phyloP scores from a whole-genome alignment of 53 echinoderm and acorn worm genomes.

The Patiria pectinifera region DNA sequence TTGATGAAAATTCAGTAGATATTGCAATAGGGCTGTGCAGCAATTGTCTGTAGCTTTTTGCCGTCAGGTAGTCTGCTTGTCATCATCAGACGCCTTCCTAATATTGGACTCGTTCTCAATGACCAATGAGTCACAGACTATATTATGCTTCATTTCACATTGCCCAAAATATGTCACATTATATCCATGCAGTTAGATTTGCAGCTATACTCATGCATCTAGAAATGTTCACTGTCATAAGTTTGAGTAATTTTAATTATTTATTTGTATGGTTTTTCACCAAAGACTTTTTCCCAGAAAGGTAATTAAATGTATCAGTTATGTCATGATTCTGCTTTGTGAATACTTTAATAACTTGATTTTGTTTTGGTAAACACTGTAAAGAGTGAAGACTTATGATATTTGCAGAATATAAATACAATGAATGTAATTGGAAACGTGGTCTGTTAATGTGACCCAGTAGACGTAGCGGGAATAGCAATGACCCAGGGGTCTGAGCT shows the following conservation, averaged over 20 bases:
- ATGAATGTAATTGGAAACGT: not conserved
- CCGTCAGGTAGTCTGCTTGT: not conserved
- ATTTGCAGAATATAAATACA: not conserved
- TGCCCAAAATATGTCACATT: slow-evolving; percentile 7
- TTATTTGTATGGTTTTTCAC: no score
- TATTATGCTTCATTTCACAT: slow-evolving; percentile 52
- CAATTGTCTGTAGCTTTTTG: slow-evolving; percentile 12
- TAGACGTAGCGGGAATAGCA: not conserved
- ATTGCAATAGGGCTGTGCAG: not conserved
- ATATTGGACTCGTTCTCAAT: slow-evolving; percentile 44
- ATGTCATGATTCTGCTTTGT: no score
- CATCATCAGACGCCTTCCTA: slow-evolving; percentile 6
- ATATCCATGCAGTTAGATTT: slow-evolving; percentile 5
- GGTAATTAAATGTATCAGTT: no score
- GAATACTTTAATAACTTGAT: no score
- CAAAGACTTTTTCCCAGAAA: no score
- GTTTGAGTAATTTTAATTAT: not conserved
- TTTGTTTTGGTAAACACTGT: not conserved
- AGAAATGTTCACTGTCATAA: not conserved
- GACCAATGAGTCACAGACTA: slow-evolving; percentile 35
- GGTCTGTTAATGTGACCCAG: not conserved
- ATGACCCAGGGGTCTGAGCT: slow-evolving; percentile 45
- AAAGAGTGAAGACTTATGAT: not conserved
- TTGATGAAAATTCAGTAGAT: slow-evolving; percentile 1
- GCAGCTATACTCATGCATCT: not conserved